phyloP scores from a whole-genome alignment of 2,113 vertebrate species.

The Choloepus hoffmanni region DNA sequence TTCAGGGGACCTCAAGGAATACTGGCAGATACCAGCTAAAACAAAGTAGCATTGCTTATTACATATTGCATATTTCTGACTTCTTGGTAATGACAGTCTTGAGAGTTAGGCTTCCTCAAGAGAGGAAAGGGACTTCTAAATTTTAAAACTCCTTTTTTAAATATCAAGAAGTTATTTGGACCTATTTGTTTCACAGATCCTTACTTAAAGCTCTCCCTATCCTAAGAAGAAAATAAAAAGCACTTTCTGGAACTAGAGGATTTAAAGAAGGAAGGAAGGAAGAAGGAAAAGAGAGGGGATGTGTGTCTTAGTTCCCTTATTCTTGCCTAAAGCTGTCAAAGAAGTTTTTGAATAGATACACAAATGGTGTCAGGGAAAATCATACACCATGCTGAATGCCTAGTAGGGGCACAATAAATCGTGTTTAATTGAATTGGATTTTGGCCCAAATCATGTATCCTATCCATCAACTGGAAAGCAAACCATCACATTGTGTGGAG shows the following conservation, averaged over 20 bases:
- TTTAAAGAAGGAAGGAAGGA: background rate
- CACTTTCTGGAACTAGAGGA: background rate
- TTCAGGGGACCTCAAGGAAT: background rate
- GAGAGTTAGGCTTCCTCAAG: background rate
- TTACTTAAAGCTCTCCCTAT: background rate
- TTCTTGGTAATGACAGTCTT: background rate
- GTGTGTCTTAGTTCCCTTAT: background rate
- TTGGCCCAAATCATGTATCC: background rate
- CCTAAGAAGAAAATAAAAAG: background rate
- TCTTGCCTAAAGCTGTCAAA: background rate
- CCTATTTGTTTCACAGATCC: background rate
- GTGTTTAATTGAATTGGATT: slow-evolving; percentile 44
- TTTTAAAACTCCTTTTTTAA: background rate
- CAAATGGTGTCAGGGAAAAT: background rate
- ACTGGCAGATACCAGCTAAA: background rate
- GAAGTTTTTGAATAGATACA: background rate
- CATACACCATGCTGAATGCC: background rate
- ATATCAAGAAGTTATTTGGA: background rate
- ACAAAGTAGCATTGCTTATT: background rate
- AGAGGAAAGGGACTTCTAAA: background rate
- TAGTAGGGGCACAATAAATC: background rate
- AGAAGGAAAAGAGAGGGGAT: background rate
- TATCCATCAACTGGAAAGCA: background rate
- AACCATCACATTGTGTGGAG: background rate
- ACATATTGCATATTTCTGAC: background rate